Evolutionary conservation across 2,888 invertebrate species (phyloP).

Genomic region (Pyrrhosoma nymphula): DNA sequence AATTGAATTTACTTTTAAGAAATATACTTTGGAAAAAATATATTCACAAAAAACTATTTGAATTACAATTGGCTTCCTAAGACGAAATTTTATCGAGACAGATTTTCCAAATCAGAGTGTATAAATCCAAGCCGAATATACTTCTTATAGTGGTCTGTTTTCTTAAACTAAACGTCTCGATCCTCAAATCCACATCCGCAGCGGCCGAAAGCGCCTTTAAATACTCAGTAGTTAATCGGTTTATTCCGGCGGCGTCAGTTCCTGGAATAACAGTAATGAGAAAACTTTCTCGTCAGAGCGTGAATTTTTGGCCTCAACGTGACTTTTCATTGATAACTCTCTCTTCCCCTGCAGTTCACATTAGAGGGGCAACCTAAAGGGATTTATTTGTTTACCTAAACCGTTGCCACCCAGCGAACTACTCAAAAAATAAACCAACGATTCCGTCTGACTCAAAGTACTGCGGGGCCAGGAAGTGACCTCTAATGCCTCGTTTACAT

Average conservation of each 20-base stretch:
- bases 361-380: background rate
- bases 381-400: background rate
- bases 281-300: background rate
- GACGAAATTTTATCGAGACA: no score
- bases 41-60: no score
- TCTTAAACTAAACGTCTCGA: background rate
- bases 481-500: no score
- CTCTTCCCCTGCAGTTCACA: background rate
- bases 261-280: background rate
- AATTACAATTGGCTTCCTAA: no score
- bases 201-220: background rate
- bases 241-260: background rate
- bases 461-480: no score
- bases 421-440: background rate
- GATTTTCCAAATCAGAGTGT: no score
- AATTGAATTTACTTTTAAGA: no score
- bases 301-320: background rate
- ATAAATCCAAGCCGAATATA: no score
- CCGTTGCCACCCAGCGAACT: background rate
- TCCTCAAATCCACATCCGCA: background rate
- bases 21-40: no score
- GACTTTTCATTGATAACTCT: background rate
- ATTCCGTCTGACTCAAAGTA: background rate
- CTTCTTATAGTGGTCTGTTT: no score
- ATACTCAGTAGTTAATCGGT: background rate